Conservation (phyloP, 2,113 vertebrate genomes). For the Labeo catla region DNA sequence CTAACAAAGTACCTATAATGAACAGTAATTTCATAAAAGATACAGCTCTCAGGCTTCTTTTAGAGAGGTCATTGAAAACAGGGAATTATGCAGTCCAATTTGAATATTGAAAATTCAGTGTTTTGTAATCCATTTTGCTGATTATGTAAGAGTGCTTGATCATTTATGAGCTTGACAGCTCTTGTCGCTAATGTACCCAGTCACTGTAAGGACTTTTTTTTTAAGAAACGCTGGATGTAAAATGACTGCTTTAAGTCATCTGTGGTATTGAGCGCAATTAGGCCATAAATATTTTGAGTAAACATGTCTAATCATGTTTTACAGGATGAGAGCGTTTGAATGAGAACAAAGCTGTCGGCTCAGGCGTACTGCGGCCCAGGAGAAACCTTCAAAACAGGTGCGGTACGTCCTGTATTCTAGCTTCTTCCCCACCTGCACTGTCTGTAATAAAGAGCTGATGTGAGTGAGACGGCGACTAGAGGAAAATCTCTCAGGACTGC, state of each 20-base stretch:
- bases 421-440: conserved; percentile 5
- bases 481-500: conserved; percentile 10
- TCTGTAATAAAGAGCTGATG: conserved; percentile 8
- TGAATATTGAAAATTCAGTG: conserved; percentile 17
- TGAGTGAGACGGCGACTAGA: background rate
- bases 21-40: conserved; percentile 8
- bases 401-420: background rate
- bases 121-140: conserved; percentile 42
- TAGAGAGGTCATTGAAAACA: conserved; percentile 20
- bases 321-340: conserved; percentile 31
- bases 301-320: conserved; percentile 22
- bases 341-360: conserved; percentile 8
- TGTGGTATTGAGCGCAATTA: background rate
- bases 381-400: background rate
- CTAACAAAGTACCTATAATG: background rate
- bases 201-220: background rate
- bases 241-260: background rate
- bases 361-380: background rate
- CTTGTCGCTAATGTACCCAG: conserved; percentile 21
- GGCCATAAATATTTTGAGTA: conserved; percentile 14
- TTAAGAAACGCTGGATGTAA: background rate
- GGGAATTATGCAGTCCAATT: conserved; percentile 4
- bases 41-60: background rate
- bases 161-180: conserved; percentile 28
- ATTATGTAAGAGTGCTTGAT: conserved; percentile 44